A percentile compares a stretch with the other conserved stretches of the same genome.
Conservation (phyloP, 2,797 vertebrate species). For the Rhynchonycteris naso region DNA sequence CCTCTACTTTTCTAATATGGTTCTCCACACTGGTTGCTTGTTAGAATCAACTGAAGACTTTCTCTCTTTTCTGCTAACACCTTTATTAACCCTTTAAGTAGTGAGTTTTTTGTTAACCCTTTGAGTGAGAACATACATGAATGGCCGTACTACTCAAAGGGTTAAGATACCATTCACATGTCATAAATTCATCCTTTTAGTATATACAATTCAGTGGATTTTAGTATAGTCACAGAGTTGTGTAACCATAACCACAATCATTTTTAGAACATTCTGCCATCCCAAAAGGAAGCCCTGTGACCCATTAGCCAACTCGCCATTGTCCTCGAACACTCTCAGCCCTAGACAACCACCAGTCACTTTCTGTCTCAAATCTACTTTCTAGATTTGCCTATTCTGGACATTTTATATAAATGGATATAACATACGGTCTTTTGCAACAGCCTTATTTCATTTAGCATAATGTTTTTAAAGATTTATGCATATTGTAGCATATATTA, state of each 20-base stretch:
- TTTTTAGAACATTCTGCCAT: conserved; percentile 12
- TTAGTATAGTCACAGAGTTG: conserved; percentile 22
- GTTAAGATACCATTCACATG: neutral
- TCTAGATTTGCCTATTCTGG: neutral
- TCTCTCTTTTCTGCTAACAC: neutral
- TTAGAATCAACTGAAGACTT: neutral
- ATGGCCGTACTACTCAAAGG: too few relatives aligned
- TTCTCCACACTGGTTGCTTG: neutral
- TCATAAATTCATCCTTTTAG: conserved; percentile 13
- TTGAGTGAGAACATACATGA: too few relatives aligned
- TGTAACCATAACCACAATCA: neutral
- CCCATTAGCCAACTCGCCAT: neutral
- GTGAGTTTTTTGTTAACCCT: too few relatives aligned
- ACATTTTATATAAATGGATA: neutral
- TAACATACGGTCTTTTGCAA: neutral
- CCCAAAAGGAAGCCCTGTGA: neutral
- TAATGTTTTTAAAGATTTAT: neutral
- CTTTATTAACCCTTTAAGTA: neutral
- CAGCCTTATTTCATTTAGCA: neutral
- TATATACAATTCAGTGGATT: neutral
- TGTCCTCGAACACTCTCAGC: neutral
- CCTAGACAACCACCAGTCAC: neutral
- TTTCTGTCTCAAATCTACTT: neutral
- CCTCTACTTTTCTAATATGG: neutral
- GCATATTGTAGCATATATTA: neutral